Evolutionary conservation across 2,113 vertebrate genomes (phyloP).

Genomic region (Xiphias gladius): DNA sequence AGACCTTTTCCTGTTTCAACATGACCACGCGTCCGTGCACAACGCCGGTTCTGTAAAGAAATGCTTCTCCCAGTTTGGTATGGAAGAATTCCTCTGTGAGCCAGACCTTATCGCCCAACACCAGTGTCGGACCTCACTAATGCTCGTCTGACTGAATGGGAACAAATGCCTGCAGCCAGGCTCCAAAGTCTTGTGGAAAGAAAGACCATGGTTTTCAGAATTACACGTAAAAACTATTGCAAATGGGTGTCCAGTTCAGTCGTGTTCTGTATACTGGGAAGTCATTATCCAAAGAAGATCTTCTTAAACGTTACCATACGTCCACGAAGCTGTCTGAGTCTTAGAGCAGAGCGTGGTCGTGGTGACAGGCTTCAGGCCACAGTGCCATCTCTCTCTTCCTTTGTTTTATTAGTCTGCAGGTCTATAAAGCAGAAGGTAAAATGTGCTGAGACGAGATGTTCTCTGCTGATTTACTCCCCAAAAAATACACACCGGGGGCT

Average conservation of each 20-base stretch:
- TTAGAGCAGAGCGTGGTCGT: neutral
- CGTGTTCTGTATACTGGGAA: neutral
- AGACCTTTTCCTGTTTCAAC: too few species aligned
- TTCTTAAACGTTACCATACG: neutral
- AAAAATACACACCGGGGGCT: conserved; percentile 49
- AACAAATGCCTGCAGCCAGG: too few species aligned
- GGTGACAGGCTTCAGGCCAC: neutral
- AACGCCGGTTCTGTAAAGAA: too few species aligned
- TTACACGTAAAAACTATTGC: neutral
- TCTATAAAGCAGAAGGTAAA: conserved; percentile 40
- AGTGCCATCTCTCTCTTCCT: neutral
- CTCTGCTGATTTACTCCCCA: conserved; percentile 29
- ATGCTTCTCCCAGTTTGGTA: too few species aligned
- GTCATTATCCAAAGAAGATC: neutral
- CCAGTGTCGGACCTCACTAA: too few species aligned
- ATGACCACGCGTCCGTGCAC: too few species aligned
- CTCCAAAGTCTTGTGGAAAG: too few species aligned
- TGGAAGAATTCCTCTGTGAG: too few species aligned
- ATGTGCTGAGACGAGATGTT: conserved; percentile 52
- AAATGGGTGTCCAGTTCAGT: neutral
- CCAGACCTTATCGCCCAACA: too few species aligned
- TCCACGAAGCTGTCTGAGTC: neutral
- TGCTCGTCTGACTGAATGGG: too few species aligned
- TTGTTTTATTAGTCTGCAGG: conserved; percentile 34
- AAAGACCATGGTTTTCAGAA: neutral